Evolutionary conservation across 1,140 invertebrate genomes (phyloP).

Genomic region (Bombus soroeensis): DNA sequence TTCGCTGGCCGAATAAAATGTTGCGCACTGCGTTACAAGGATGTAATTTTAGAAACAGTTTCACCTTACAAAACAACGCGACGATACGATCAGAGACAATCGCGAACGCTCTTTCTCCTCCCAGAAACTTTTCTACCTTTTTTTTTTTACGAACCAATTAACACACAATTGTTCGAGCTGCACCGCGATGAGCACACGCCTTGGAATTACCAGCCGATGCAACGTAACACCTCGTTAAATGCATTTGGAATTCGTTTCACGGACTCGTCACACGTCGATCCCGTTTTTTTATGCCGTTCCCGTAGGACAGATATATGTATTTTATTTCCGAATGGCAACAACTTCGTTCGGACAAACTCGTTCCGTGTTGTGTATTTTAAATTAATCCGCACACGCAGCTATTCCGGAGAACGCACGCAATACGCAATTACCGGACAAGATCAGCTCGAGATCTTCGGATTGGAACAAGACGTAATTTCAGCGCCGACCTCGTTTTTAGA

Average conservation of each 20-base stretch:
- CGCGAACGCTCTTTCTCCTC: neutral
- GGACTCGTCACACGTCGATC: neutral
- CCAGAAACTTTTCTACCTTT: neutral
- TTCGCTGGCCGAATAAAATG: neutral
- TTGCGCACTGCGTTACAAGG: neutral
- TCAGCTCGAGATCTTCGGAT: neutral
- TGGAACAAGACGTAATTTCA: neutral
- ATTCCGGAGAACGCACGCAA: too few relatives aligned
- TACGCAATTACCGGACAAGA: neutral
- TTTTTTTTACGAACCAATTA: slow-evolving; percentile 30
- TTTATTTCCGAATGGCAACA: neutral
- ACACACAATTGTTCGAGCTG: slow-evolving; percentile 27
- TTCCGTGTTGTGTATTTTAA: neutral
- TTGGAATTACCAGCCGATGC: neutral
- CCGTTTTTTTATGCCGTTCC: neutral
- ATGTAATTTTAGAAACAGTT: slow-evolving; percentile 13
- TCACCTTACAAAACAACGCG: neutral
- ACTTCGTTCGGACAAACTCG: neutral
- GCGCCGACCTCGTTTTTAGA: neutral
- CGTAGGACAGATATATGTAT: neutral
- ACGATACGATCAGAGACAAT: neutral
- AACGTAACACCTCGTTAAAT: neutral
- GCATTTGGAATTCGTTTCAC: slow-evolving; percentile 8
- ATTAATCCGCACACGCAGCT: too few relatives aligned
- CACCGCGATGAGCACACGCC: neutral